phyloP scores from a whole-genome alignment of 2,113 vertebrate genomes.

The Thalassarche chlororhynchos region DNA sequence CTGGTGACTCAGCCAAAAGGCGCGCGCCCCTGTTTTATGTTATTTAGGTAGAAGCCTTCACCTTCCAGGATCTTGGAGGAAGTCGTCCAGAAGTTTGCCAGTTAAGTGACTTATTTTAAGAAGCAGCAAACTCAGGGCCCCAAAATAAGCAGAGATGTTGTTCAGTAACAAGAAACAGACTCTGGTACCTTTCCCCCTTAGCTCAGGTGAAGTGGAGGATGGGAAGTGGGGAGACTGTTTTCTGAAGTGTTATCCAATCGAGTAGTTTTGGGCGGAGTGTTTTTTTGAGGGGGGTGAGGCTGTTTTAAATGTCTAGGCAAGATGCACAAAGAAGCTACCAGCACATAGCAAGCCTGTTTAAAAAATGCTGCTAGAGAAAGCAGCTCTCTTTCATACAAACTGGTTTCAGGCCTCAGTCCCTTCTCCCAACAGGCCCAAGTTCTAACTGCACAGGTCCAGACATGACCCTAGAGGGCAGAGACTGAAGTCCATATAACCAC shows the following conservation, averaged over 20 bases:
- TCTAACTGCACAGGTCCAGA: slow-evolving; percentile 93
- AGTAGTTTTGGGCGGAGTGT: slow-evolving; percentile 63
- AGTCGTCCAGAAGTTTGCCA: slow-evolving; percentile 84
- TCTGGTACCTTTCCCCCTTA: slow-evolving; percentile 76
- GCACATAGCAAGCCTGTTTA: slow-evolving; percentile 83
- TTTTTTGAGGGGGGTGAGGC: slow-evolving; percentile 43
- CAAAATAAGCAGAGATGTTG: slow-evolving; percentile 79
- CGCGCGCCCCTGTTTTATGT: slow-evolving; percentile 82
- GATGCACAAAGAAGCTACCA: slow-evolving; percentile 86
- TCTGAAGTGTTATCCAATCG: slow-evolving; percentile 78
- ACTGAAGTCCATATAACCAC: slow-evolving; percentile 77
- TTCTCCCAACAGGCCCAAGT: slow-evolving; percentile 88
- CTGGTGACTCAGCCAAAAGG: slow-evolving; percentile 86
- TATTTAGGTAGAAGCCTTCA: slow-evolving; percentile 84
- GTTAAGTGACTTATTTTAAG: slow-evolving; percentile 75
- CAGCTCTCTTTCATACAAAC: slow-evolving; percentile 70
- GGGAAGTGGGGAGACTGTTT: slow-evolving; percentile 68
- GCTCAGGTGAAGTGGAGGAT: slow-evolving; percentile 61
- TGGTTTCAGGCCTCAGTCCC: slow-evolving; percentile 77
- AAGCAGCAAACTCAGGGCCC: slow-evolving; percentile 84
- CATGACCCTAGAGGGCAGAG: slow-evolving; percentile 92
- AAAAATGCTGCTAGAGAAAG: slow-evolving; percentile 79
- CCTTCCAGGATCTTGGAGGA: slow-evolving; percentile 87
- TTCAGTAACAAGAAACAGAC: slow-evolving; percentile 90
- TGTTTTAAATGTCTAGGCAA: slow-evolving; percentile 82